These are phyloP conservation scores for Cynocephalus volans DNA, from an alignment of 2,113 vertebrate species.

Conservation along the genomic window DNA sequence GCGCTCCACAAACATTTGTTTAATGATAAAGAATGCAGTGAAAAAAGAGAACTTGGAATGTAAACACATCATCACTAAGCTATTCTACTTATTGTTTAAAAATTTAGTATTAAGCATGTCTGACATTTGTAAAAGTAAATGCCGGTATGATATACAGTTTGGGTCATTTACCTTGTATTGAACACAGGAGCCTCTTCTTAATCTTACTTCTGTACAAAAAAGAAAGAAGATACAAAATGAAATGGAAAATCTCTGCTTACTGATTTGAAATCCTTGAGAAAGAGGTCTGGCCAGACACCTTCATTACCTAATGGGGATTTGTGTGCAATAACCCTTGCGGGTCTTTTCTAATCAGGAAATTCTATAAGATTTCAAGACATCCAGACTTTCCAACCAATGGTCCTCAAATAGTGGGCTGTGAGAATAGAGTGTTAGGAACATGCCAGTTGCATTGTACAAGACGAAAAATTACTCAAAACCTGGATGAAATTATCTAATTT, in stretches of 20 bases:
- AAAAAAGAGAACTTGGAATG: neutral
- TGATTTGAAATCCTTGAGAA: neutral
- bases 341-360: neutral
- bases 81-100: too few relatives aligned
- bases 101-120: too few relatives aligned
- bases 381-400: rapidly evolving
- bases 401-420: neutral
- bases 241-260: too few relatives aligned
- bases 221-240: neutral
- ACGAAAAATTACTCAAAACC: neutral
- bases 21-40: neutral
- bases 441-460: neutral
- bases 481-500: neutral
- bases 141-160: rapidly evolving
- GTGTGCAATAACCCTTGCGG: rapidly evolving
- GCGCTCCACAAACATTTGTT: rapidly evolving
- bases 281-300: neutral
- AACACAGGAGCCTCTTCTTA: neutral
- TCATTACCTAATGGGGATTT: rapidly evolving
- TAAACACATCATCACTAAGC: neutral
- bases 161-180: neutral
- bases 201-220: neutral
- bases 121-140: neutral
- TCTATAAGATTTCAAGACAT: neutral
- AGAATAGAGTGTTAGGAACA: neutral